phyloP scores from a whole-genome alignment of 2,797 vertebrate genomes.

The Neopelma chrysocephalum region DNA sequence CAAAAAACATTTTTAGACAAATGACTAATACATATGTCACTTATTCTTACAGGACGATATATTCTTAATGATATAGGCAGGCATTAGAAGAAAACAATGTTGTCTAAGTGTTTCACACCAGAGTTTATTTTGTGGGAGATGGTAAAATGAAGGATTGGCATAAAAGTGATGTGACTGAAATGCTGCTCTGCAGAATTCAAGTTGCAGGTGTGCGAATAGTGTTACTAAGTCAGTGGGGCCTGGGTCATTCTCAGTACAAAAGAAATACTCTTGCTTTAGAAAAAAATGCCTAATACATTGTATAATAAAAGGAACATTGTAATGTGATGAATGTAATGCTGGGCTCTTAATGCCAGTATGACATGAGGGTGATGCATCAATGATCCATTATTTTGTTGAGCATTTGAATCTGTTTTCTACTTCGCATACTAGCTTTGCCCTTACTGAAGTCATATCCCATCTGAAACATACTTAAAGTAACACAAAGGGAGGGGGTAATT shows the following conservation, averaged over 20 bases:
- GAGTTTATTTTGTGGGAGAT: background rate
- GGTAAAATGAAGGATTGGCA: background rate
- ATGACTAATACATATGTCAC: background rate
- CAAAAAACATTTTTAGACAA: background rate
- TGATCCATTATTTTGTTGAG: background rate
- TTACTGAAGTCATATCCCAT: background rate
- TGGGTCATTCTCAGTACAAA: background rate
- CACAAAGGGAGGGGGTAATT: background rate
- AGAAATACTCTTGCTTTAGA: background rate
- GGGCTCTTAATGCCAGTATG: background rate
- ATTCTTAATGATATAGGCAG: background rate
- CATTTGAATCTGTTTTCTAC: background rate
- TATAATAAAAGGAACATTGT: background rate
- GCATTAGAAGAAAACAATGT: background rate
- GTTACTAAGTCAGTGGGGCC: background rate
- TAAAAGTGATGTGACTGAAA: background rate
- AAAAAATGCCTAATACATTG: background rate
- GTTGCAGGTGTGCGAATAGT: background rate
- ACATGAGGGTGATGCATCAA: background rate
- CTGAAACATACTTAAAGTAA: background rate
- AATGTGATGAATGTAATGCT: background rate
- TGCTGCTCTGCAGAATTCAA: background rate
- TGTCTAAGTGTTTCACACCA: background rate
- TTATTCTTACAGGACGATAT: background rate
- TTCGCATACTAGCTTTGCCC: background rate